Base-by-base conservation (phyloP, 2,797 vertebrate species). In the Glyptemys insculpta region DNA sequence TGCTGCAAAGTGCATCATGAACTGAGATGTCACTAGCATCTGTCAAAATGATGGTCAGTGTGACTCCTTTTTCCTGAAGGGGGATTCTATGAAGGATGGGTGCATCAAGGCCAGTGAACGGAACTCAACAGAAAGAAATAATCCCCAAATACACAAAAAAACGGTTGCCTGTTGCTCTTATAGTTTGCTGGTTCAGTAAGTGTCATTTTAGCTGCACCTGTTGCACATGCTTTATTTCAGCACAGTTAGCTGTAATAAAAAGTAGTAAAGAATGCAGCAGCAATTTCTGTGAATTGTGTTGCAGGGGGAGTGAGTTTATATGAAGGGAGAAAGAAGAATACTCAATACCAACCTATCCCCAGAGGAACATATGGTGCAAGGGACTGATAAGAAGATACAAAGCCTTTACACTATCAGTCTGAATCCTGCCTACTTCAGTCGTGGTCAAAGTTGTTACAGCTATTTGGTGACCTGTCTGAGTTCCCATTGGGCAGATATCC, bases 71-170 rank as follows among this genome's bases (percentile, higher is more conserved):
- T 78, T 8, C 47, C 54, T n/a, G 2, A 86, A 86, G n/a, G 74
- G n/a, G 15, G 92, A 59, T 44, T 91, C 34, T 62, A 4, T 74
- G 81, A 86, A 74, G 90, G 85, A 78, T 44, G 12, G 27, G 37
- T 3, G 0, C 34, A 53, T 6, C 23, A 74, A 44, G 23, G 41
- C 4, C 68, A 84, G 5, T 29, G 84, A 89, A 76, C 68, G 79
- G 88, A 87, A 96, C 94, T 1, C 34, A 86, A 80, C 12, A 44
- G 83, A 83, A 81, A 59, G 12, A 44, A 90, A 68, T 7, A 83
- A 11, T 12, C 91, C 92, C 76, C 12, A 93, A 85, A 94, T 92
- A 95, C n/a, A 74, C 86, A 56, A 57, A 7, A 7, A 54, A 83
- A 74, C 83, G n/a, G 34, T 72, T 21, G 62, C 25, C 65, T 90